Evolutionary conservation across 2,888 invertebrate genomes (phyloP), one percentile per base, ranked within the genome.

Genomic region (Clunio marinus): DNA sequence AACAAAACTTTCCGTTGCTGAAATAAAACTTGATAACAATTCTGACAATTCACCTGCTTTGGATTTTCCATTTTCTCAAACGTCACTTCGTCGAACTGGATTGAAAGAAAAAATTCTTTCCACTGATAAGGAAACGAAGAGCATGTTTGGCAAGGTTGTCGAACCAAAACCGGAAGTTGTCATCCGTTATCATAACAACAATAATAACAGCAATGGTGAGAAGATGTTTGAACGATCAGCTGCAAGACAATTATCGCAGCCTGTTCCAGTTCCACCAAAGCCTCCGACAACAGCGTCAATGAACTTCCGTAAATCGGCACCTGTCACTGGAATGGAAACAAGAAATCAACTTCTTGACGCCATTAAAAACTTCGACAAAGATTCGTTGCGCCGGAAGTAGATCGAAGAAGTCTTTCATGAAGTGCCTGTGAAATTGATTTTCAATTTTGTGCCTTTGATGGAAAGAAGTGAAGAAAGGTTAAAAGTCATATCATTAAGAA

Each of bases 301-400:
- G 73, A 70, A 27, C 62, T 60, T 41, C 69, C 24, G 71, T 69
- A 70, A 71, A 69, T 68, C 69, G 68, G 71, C 71, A 69, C 72
- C 69, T 1, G 69, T 72, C n/a, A 74, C 75, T 57, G n/a, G n/a
- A n/a, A 73, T 77, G 1, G 87, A 89, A 76, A 82, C 86, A 0
- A 80, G 88, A 57, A 84, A 87, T 72, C 83, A 85, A 73, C 78
- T 91, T 32, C 78, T 91, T 76, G 83, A 84, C 62, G 87, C 88
- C 17, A 91, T 91, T 73, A 80, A 88, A 71, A 86, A 82, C 75
- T 89, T 89, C 71, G 87, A 88, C 69, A 75, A 74, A 1, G 74
- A 76, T 5, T 74, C 74, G 58, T 73, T 79, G 10, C 77, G 77
- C 59, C 73, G 74, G 20, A 71, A 69, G 51, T 70, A 67, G 65